A percentile compares a stretch with the other conserved stretches of the same genome.
These are phyloP conservation scores for Entomobrya multifasciata DNA, from an alignment of 2,888 invertebrate genomes.

Conservation along the genomic window DNA sequence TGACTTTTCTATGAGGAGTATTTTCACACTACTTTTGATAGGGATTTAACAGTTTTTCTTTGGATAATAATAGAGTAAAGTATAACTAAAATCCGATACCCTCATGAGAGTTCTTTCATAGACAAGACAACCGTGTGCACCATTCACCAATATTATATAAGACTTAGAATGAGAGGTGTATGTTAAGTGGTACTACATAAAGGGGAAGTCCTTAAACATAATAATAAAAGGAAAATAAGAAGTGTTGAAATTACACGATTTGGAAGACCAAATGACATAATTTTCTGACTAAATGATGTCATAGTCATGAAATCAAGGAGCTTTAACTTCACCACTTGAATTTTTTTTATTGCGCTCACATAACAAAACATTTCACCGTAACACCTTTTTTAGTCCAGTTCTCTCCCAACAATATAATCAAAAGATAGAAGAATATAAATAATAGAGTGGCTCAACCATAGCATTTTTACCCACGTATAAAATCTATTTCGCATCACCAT, in stretches of 20 bases:
- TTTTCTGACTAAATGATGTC: conserved; percentile 78
- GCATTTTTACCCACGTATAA: neutral
- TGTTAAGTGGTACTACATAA: neutral
- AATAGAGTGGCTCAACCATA: too few relatives aligned
- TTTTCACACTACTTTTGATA: too few relatives aligned
- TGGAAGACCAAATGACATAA: conserved; percentile 78
- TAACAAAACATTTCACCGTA: conserved; percentile 54
- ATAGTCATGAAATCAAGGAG: conserved; percentile 78
- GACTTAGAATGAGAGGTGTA: neutral
- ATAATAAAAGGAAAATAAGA: conserved; percentile 50
- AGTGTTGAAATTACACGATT: conserved; percentile 73
- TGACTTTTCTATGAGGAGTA: too few relatives aligned
- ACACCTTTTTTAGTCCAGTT: conserved; percentile 36
- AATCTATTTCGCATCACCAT: neutral
- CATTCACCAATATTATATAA: too few relatives aligned
- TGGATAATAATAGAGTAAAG: too few relatives aligned
- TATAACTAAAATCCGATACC: conserved; percentile 46
- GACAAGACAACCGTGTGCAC: conserved; percentile 15
- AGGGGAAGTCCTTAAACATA: conserved; percentile 48
- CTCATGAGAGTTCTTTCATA: conserved; percentile 13
- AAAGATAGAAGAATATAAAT: neutral
- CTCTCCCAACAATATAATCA: neutral
- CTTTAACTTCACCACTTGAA: conserved; percentile 66
- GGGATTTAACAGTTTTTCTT: too few relatives aligned
- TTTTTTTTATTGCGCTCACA: conserved; percentile 52